Evolutionary conservation across 2,113 vertebrate genomes (phyloP), one percentile per base, ranked within the genome.

Genomic region (Climacteris rufus): DNA sequence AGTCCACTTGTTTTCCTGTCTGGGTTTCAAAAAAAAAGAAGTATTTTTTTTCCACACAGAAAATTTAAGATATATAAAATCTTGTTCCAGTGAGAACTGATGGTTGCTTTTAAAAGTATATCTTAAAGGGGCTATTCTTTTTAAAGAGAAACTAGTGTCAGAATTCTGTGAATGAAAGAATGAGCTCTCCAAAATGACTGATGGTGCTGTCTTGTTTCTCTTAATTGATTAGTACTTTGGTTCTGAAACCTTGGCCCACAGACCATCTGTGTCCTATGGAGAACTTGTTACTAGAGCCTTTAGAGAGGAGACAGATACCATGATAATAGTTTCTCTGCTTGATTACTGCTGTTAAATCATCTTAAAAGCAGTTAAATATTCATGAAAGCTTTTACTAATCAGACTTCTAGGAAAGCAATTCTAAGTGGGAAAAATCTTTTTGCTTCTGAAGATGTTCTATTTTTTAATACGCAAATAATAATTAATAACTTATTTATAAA

Each of bases 401-500:
- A 3, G 83, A 88, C 56, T 91, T 91, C 85, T 79, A 86, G 65
- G 69, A 95, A 93, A 87, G 45, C 25, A 92, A 68, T 88, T 96
- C 68, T 90, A 90, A 89, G 47, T 47, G 39, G 59, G 75, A 93
- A 91, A 80, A 94, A 74, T 83, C 31, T 90, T 96, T 95, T 90
- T 92, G 54, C 52, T 89, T 93, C 83, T 94, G 78, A 91, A 93
- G 83, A 66, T 70, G 16, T 87, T 88, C 39, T 40, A 20, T 52
- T 91, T 92, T 94, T 92, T 65, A 90, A 91, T 87, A 81, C 1
- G 0, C 47, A 93, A 95, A 96, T 87, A 90, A 89, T 87, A 93
- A 93, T 90, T 89, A 87, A 89, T 96, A 89, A 89, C 66, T 94
- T 93, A 94, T 96, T 96, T 96, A 97, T 89, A 92, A 95, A 83